Evolutionary conservation across 2,113 vertebrate genomes (phyloP).

Genomic region (Channa maculata): DNA sequence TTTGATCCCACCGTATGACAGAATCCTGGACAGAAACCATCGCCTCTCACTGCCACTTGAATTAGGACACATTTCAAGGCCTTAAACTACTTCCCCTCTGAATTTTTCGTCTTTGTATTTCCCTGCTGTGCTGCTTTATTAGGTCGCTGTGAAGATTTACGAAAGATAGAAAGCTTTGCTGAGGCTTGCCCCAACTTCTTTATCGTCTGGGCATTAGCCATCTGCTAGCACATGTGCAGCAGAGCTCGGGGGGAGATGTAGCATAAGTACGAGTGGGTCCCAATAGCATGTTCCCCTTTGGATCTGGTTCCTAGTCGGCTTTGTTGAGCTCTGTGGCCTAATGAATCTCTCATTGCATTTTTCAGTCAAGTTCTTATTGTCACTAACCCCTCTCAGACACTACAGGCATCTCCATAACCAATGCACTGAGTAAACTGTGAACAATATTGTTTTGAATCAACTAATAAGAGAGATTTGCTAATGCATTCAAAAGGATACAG

Average conservation of each 20-base stretch:
- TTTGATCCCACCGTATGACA: slow-evolving; percentile 46
- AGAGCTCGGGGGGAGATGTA: slow-evolving; percentile 53
- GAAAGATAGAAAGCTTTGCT: slow-evolving; percentile 62
- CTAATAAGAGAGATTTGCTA: no score
- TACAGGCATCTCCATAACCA: no score
- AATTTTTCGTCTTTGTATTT: slow-evolving; percentile 7
- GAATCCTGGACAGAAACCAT: slow-evolving; percentile 28
- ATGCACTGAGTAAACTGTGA: no score
- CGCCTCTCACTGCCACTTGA: slow-evolving; percentile 5
- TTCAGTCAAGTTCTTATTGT: no score
- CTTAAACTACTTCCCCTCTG: slow-evolving; percentile 27
- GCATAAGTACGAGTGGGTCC: neutral
- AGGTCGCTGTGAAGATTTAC: slow-evolving; percentile 58
- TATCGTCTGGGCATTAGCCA: slow-evolving; percentile 73
- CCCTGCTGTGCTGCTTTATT: slow-evolving; percentile 49
- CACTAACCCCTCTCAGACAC: no score
- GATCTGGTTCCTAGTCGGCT: no score
- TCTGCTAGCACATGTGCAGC: slow-evolving; percentile 71
- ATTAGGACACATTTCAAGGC: slow-evolving; percentile 39
- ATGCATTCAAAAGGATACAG: no score
- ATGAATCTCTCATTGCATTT: no score
- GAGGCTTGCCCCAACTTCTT: slow-evolving; percentile 60
- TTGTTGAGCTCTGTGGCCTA: no score
- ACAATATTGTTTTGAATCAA: no score
- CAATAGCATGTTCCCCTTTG: no score